Percentiles rank a stretch among this genome's conserved stretches.
These are phyloP conservation scores for Chymomyza procnemis DNA, from an alignment of 2,888 invertebrate species.

Conservation along the genomic window DNA sequence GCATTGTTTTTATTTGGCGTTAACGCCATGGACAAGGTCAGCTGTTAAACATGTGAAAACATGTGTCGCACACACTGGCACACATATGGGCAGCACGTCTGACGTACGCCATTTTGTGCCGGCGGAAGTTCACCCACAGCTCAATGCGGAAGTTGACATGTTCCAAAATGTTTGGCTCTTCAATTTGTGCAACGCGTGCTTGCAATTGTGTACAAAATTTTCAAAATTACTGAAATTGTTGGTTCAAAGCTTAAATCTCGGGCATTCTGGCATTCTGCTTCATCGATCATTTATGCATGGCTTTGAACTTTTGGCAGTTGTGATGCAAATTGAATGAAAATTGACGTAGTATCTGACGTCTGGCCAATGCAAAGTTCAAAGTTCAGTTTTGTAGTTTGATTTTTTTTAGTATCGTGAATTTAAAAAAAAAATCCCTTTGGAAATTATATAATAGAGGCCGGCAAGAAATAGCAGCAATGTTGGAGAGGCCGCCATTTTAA, in stretches of 20 bases:
- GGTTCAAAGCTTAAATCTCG: not conserved
- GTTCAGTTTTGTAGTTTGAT: constrained; percentile 18
- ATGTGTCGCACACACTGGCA: constrained; percentile 43
- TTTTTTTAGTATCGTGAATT: no score
- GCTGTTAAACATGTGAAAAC: constrained; percentile 51
- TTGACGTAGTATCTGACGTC: not conserved
- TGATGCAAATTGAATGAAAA: not conserved
- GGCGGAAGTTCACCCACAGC: constrained; percentile 1
- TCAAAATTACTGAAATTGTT: not conserved
- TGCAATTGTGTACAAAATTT: not conserved
- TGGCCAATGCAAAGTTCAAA: constrained; percentile 21
- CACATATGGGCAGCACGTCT: constrained; percentile 26
- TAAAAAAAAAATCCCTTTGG: no score
- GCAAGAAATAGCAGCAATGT: no score
- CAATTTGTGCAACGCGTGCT: not conserved
- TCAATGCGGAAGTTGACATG: constrained; percentile 30
- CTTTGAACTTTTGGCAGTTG: not conserved
- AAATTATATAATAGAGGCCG: no score
- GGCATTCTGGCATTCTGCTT: not conserved
- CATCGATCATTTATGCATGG: constrained; percentile 1
- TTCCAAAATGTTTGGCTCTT: not conserved
- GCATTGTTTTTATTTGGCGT: constrained; percentile 4
- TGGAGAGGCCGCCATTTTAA: no score
- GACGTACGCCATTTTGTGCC: constrained; percentile 14
- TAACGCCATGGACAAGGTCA: constrained; percentile 47